phyloP scores from a whole-genome alignment of 2,797 vertebrate genomes.

The Margarornis squamiger region DNA sequence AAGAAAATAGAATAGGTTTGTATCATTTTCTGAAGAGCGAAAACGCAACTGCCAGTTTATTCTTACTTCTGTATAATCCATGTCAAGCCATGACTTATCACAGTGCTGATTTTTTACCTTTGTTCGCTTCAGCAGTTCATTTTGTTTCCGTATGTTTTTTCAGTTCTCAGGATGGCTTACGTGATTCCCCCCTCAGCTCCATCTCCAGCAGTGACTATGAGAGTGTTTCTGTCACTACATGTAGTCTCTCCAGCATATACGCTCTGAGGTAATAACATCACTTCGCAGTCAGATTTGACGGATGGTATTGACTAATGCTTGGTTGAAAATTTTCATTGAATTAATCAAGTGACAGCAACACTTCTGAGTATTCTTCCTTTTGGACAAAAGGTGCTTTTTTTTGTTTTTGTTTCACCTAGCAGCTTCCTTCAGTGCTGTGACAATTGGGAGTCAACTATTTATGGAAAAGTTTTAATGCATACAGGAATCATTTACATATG shows the following conservation, averaged over 20 bases:
- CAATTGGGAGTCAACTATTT: neutral
- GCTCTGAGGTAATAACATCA: slow-evolving; percentile 85
- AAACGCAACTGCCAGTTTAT: neutral
- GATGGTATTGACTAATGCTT: slow-evolving; percentile 21
- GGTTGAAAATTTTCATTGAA: slow-evolving; percentile 14
- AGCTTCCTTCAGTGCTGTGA: neutral
- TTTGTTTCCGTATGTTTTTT: slow-evolving; percentile 75
- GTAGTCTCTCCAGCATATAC: slow-evolving; percentile 91
- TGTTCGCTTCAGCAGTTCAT: slow-evolving; percentile 66
- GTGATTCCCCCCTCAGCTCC: slow-evolving; percentile 88
- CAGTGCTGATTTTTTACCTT: slow-evolving; percentile 53
- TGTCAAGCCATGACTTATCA: slow-evolving; percentile 10
- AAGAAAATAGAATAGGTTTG: neutral
- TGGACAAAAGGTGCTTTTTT: neutral
- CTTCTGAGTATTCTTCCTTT: slow-evolving; percentile 40
- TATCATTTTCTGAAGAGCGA: neutral
- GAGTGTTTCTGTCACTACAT: slow-evolving; percentile 92
- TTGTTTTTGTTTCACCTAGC: neutral
- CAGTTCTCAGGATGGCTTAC: slow-evolving; percentile 80
- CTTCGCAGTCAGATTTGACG: slow-evolving; percentile 37
- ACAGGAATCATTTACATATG: neutral
- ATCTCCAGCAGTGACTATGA: slow-evolving; percentile 92
- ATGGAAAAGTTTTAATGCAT: neutral
- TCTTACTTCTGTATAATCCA: neutral
- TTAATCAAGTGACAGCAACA: slow-evolving; percentile 62